Base-by-base conservation (phyloP, 1,140 invertebrate genomes). In the Drosophila navojoa region DNA sequence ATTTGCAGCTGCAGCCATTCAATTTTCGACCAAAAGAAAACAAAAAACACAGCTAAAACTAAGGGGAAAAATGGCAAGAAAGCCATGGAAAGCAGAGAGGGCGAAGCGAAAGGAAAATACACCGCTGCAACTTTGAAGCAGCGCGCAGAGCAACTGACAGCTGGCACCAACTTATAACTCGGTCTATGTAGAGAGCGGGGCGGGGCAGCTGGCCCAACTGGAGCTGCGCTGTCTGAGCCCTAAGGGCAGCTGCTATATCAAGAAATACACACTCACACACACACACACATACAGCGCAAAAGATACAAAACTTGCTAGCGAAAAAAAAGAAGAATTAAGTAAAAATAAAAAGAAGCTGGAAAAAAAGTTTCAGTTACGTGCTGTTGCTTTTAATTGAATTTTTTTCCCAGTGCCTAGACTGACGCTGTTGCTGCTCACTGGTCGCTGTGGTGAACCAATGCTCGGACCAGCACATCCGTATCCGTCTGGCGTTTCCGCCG, bases 301-400 rank as follows among this genome's bases (percentile, higher is more conserved):
- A 87, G 82, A 86, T 87, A 87, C 82, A 86, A 86, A 86, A 86
- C 81, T 86, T 81, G 82, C 74, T 22, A 1, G 19, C 1, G 19
- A 22, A 22, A 63, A 73, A 16, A 45, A 62, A 66, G 82, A 45
- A 53, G 64, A 42, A 45, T 15, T 58, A 40, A 35, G 32, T 35
- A 69, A 73, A 44, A 71, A 63, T 16, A 40, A 66, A 45, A 66
- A 67, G 53, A 52, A 74, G 72, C 66, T 77, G 62, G 6, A 45
- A 66, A 77, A 86, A 90, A 90, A 90, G 81, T 90, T 90, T 90
- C 81, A 86, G 79, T 90, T 90, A 90, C 86, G 86, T 90, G 86
- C 87, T 90, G 86, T 90, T 90, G 87, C 87, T 90, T 90, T 90
- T 90, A 90, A 90, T 90, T 90, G 86, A 90, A 90, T 90, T 90